Percentiles rank a stretch among this genome's conserved stretches.
Conservation (phyloP, 2,113 vertebrate genomes). For the Nycticorax nycticorax region DNA sequence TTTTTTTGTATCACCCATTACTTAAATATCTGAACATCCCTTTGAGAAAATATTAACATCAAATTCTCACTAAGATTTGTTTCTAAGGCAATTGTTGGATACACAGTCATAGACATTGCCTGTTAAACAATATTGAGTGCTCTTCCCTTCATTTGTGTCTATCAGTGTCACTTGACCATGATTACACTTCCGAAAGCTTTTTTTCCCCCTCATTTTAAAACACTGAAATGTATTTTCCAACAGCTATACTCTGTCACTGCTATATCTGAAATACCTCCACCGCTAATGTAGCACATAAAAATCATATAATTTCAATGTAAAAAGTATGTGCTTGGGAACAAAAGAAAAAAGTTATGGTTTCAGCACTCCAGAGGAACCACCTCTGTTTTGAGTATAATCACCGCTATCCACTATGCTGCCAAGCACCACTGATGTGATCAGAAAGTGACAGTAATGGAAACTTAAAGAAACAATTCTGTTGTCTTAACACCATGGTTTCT, state of each 20-base stretch:
- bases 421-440: background rate
- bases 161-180: background rate
- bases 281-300: background rate
- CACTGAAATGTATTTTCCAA: background rate
- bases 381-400: background rate
- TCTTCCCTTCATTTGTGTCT: background rate
- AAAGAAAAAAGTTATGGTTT: background rate
- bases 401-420: background rate
- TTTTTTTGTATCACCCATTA: background rate
- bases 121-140: background rate
- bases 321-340: background rate
- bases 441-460: background rate
- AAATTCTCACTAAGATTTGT: background rate
- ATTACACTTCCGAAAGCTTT: background rate
- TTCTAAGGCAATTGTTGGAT: background rate
- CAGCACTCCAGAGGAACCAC: background rate
- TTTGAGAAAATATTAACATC: background rate
- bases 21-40: background rate
- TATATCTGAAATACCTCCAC: background rate
- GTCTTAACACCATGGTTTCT: background rate
- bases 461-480: background rate
- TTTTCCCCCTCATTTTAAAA: background rate
- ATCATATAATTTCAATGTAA: background rate
- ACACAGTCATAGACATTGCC: background rate
- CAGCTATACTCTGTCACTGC: background rate